Evolutionary conservation across 2,888 invertebrate genomes (phyloP), one percentile per base, ranked within the genome.

Genomic region (Melieria picta): DNA sequence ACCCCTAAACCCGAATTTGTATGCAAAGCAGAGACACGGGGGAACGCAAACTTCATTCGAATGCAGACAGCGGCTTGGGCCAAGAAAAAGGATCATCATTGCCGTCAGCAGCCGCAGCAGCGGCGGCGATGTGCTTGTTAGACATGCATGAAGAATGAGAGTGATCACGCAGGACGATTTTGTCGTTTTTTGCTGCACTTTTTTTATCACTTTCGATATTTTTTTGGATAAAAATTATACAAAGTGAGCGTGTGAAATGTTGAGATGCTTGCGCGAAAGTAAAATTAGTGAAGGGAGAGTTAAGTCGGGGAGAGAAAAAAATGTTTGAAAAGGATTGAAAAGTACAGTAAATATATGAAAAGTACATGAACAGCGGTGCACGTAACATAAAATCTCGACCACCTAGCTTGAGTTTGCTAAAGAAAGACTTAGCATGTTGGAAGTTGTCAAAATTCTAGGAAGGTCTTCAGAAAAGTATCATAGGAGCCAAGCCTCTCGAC

Each of bases 151-250:
- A 75, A 68, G 74, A 66, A 60, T 74, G 75, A 77, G 72, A 61
- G 42, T 61, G 56, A 66, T 46, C 48, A 63, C 55, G 63, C 45
- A 75, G 80, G 74, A 80, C 78, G 74, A 79, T 74, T 70, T 62
- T 78, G 77, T 78, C 73, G 73, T 71, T 75, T 72, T 70, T 74
- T 68, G 66, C 57, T 52, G 71, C 16, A 72, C 45, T 72, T 79
- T 78, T 78, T 81, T 78, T 79, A 78, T 78, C 79, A 80, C 79
- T 81, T 82, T 80, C 77, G 74, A 68, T 72, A 70, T 78, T 78
- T 79, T 76, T 68, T 67, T 74, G 70, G 70, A 60, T 9, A 69
- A 71, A 72, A 71, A 79, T 79, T 76, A 78, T 77, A 74, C 72
- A 74, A 77, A 79, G 75, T 73, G 75, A 72, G 72, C 77, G 76